These are phyloP conservation scores for Atlantisia rogersi DNA, from an alignment of 2,113 vertebrate species.

Conservation along the genomic window DNA sequence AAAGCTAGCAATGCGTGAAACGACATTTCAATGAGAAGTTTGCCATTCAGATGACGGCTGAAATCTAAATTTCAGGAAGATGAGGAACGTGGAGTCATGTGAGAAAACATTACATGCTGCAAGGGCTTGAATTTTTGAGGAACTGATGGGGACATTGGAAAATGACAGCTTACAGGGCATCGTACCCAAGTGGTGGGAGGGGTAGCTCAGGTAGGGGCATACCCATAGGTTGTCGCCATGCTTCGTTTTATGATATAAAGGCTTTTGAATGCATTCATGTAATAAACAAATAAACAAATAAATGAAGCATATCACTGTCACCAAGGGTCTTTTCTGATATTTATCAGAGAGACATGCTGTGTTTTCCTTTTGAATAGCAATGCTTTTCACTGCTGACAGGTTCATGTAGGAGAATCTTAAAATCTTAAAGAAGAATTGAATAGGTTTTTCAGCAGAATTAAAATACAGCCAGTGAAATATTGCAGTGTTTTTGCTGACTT, in stretches of 20 bases:
- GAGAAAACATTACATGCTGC: neutral
- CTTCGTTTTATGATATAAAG: neutral
- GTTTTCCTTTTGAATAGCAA: conserved; percentile 18
- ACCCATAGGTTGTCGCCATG: neutral
- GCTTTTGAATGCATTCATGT: neutral
- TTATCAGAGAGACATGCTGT: neutral
- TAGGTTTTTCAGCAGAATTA: conserved; percentile 17
- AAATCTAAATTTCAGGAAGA: conserved; percentile 35
- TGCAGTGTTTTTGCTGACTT: neutral
- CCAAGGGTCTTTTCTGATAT: conserved; percentile 18
- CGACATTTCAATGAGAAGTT: conserved; percentile 24
- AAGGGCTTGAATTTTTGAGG: neutral
- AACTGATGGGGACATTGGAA: neutral
- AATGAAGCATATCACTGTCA: conserved; percentile 2
- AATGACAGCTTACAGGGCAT: neutral
- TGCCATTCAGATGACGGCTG: conserved; percentile 21
- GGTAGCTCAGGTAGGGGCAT: neutral
- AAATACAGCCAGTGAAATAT: neutral
- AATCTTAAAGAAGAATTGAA: neutral
- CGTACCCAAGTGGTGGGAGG: neutral
- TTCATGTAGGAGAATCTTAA: neutral
- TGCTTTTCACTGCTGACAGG: neutral
- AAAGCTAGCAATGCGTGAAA: conserved; percentile 7
- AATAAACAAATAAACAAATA: neutral
- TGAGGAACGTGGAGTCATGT: neutral